Evolutionary conservation across 2,888 invertebrate species (phyloP).

Genomic region (Oscheius sp.): DNA sequence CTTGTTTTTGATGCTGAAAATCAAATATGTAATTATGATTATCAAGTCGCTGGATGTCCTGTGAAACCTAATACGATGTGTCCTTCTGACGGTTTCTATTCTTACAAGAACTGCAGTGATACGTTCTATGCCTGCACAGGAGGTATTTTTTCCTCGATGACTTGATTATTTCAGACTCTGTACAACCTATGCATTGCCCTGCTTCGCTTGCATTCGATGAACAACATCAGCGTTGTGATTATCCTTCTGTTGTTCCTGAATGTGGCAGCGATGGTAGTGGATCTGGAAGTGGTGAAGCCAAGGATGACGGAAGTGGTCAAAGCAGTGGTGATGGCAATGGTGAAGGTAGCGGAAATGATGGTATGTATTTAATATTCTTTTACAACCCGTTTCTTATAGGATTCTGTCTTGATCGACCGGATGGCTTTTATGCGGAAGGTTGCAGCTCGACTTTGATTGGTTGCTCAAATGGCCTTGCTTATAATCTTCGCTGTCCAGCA

Average conservation of each 20-base stretch:
- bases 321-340: background rate
- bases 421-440: slow-evolving; percentile 25
- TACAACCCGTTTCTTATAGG: background rate
- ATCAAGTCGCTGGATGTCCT: background rate
- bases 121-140: slow-evolving; percentile 39
- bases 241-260: slow-evolving; percentile 37
- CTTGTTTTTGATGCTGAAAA: background rate
- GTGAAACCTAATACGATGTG: background rate
- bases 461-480: slow-evolving; percentile 1
- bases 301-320: background rate
- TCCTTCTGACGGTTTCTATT: slow-evolving; percentile 37
- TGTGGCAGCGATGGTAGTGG: slow-evolving; percentile 17
- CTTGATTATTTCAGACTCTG: background rate
- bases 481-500: background rate
- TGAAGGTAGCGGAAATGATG: background rate
- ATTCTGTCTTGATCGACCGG: slow-evolving; percentile 1
- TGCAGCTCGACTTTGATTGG: slow-evolving; percentile 10
- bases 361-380: too few species aligned
- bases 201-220: slow-evolving; percentile 40
- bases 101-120: slow-evolving; percentile 39
- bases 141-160: slow-evolving; percentile 14
- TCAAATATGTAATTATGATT: background rate
- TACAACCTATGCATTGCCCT: slow-evolving; percentile 39
- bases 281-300: slow-evolving; percentile 1
- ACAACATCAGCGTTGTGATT: slow-evolving; percentile 36